phyloP scores from a whole-genome alignment of 2,113 vertebrate species.

The Mormyrus iriodes region DNA sequence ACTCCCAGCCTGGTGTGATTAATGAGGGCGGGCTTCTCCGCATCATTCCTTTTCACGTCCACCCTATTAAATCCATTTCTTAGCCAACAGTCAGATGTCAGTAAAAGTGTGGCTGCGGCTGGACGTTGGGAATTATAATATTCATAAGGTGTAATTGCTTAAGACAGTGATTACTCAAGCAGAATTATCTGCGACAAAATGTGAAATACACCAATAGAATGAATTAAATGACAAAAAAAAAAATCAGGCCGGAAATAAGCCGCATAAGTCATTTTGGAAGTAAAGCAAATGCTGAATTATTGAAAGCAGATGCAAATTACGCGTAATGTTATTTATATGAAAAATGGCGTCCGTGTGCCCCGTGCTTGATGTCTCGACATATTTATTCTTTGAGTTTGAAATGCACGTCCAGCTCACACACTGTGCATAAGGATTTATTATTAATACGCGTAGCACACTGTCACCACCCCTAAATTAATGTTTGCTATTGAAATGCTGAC shows the following conservation, averaged over 20 bases:
- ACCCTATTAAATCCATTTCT: conserved; percentile 16
- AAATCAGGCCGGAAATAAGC: neutral
- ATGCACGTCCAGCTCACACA: neutral
- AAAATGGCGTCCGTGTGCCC: neutral
- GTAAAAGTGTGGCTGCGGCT: neutral
- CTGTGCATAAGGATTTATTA: conserved; percentile 2
- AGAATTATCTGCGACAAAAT: conserved; percentile 13
- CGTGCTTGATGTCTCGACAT: neutral
- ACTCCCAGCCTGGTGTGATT: neutral
- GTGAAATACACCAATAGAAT: conserved; percentile 2
- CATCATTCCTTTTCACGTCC: neutral
- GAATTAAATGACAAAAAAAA: neutral
- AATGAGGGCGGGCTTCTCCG: neutral
- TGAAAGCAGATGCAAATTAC: conserved; percentile 19
- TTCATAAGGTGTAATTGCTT: conserved; percentile 12
- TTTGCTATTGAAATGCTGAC: neutral
- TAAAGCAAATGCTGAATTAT: conserved; percentile 20
- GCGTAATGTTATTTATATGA: conserved; percentile 4
- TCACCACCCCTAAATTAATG: neutral
- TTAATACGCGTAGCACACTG: neutral
- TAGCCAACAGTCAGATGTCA: conserved; percentile 22
- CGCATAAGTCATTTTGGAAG: conserved; percentile 6
- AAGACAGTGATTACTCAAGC: conserved; percentile 21
- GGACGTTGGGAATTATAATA: conserved; percentile 22
- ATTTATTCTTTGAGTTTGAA: conserved; percentile 18